Evolutionary conservation across 2,113 vertebrate species (phyloP).

Genomic region (Dromaius novaehollandiae): DNA sequence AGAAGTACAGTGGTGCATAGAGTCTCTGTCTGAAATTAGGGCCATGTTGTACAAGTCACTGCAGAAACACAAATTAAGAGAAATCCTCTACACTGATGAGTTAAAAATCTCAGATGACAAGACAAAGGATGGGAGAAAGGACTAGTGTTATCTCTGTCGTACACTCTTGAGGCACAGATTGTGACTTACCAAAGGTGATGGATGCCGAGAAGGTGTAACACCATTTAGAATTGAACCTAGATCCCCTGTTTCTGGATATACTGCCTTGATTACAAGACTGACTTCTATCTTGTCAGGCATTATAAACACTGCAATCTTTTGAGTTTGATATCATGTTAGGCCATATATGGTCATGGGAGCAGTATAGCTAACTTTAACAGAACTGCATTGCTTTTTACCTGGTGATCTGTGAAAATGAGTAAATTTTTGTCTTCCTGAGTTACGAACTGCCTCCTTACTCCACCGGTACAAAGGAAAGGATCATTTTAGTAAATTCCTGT

Average conservation of each 20-base stretch:
- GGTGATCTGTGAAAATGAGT: background rate
- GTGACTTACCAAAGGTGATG: background rate
- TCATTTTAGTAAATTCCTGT: background rate
- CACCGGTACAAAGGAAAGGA: background rate
- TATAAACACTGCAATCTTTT: background rate
- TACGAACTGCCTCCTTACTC: background rate
- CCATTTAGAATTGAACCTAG: background rate
- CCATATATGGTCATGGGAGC: background rate
- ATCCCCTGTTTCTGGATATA: background rate
- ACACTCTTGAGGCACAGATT: background rate
- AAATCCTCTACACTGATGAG: slow-evolving; percentile 17
- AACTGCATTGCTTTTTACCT: background rate
- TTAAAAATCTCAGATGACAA: slow-evolving; percentile 24
- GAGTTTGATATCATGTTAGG: background rate
- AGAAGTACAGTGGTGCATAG: background rate
- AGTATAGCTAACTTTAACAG: background rate
- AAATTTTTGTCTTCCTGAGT: background rate
- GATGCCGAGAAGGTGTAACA: background rate
- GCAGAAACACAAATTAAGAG: slow-evolving; percentile 34
- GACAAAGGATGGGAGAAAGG: background rate
- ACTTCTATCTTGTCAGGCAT: background rate
- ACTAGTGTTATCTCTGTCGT: background rate
- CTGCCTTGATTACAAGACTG: background rate
- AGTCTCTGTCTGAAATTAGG: slow-evolving; percentile 53
- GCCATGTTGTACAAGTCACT: slow-evolving; percentile 33